A percentile compares a stretch with the other conserved stretches of the same genome.
Conservation (phyloP, 2,888 invertebrate species). For the Chaitophorus viminalis region DNA sequence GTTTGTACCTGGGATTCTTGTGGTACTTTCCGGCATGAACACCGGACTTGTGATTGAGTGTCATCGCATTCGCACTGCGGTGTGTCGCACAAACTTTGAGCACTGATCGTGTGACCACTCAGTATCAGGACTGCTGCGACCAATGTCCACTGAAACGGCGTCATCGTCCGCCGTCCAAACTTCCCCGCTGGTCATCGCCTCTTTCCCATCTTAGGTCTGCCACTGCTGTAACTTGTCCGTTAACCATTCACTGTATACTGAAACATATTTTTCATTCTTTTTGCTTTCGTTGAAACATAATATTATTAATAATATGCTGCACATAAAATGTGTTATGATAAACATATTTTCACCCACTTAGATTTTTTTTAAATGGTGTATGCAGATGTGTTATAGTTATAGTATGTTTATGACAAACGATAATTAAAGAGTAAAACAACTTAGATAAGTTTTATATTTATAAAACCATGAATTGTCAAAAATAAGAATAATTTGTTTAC, state of each 20-base stretch:
- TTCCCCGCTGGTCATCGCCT: constrained; percentile 20
- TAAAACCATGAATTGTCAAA: background rate
- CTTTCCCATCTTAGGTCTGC: constrained; percentile 2
- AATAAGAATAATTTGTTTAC: background rate
- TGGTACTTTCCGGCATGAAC: constrained; percentile 44
- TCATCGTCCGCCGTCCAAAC: constrained; percentile 41
- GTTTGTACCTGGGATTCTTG: constrained; percentile 49
- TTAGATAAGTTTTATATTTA: background rate
- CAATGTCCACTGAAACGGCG: constrained; percentile 26
- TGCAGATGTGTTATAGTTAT: background rate
- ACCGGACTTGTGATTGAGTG: constrained; percentile 42
- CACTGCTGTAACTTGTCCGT: constrained; percentile 8
- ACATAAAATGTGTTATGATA: background rate
- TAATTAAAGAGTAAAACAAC: background rate
- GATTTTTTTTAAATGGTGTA: background rate
- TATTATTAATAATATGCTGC: background rate
- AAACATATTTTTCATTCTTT: too few species aligned
- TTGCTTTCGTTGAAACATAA: too few species aligned
- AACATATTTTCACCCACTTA: background rate
- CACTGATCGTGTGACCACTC: background rate
- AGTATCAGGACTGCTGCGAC: background rate
- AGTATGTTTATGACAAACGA: background rate
- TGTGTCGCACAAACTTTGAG: constrained; percentile 51
- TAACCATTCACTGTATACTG: constrained; percentile 7
- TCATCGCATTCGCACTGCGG: constrained; percentile 58